These are phyloP conservation scores for Tichodroma muraria DNA, from an alignment of 2,113 vertebrate genomes.

Conservation along the genomic window DNA sequence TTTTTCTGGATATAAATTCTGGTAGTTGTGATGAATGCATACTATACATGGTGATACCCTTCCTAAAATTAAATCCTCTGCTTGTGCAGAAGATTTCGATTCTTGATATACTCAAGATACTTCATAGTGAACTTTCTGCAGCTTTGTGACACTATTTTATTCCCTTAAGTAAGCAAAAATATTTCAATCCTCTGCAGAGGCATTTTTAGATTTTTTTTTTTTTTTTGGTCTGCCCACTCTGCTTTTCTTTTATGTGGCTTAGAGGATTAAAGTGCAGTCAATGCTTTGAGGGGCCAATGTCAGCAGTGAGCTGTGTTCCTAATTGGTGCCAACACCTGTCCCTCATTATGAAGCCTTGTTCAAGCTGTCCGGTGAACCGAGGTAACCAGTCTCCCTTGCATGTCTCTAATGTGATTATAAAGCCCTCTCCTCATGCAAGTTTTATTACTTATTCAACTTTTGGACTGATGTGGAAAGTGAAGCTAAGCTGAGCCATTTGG, in stretches of 20 bases:
- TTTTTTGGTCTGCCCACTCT: neutral
- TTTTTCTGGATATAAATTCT: neutral
- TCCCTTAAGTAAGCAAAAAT: conserved; percentile 10
- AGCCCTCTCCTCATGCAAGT: neutral
- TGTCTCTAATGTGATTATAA: conserved; percentile 27
- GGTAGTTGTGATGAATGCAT: neutral
- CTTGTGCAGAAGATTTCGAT: neutral
- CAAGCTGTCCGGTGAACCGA: conserved; percentile 26
- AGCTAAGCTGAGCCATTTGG: conserved; percentile 15
- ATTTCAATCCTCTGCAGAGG: conserved; percentile 5
- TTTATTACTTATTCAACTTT: neutral
- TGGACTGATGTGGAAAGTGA: conserved; percentile 23
- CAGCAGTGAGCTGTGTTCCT: conserved; percentile 32
- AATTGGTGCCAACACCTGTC: conserved; percentile 65
- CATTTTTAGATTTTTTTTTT: neutral
- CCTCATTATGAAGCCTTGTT: conserved; percentile 49
- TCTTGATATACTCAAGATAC: neutral
- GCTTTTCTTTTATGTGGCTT: conserved; percentile 42
- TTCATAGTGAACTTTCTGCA: neutral
- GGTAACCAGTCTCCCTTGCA: neutral
- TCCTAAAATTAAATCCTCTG: neutral
- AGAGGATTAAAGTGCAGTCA: conserved; percentile 63
- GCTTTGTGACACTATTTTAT: neutral
- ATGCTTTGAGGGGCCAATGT: conserved; percentile 49
- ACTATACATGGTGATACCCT: neutral